Percentiles rank a stretch among this genome's conserved stretches.
These are phyloP conservation scores for Drosophila mayaguana DNA, from an alignment of 2,888 invertebrate genomes.

Conservation along the genomic window DNA sequence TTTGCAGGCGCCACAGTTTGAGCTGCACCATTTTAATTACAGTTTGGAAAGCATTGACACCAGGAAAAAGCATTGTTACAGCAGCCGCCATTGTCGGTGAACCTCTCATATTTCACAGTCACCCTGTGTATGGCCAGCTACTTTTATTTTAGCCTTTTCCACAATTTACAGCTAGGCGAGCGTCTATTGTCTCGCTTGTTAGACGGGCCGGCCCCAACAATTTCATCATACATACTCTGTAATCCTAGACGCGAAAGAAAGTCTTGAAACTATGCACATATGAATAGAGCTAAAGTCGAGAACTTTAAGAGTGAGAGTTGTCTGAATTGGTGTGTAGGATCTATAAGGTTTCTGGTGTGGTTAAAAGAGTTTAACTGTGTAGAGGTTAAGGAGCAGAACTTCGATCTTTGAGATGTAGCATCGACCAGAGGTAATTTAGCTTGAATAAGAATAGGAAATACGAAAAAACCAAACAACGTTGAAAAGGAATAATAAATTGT, in stretches of 20 bases:
- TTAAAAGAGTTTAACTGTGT: no score
- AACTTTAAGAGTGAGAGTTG: not conserved
- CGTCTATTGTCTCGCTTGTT: conserved; percentile 76
- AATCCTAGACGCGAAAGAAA: conserved; percentile 8
- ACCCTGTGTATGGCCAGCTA: conserved; percentile 37
- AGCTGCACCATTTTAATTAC: conserved; percentile 71
- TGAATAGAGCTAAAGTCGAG: not conserved
- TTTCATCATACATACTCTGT: conserved; percentile 39
- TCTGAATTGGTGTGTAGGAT: not conserved
- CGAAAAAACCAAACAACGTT: no score
- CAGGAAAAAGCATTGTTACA: conserved; percentile 33
- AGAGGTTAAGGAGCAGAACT: no score
- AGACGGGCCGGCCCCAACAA: conserved; percentile 40
- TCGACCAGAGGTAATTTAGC: no score
- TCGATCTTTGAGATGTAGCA: no score
- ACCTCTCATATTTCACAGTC: conserved; percentile 23
- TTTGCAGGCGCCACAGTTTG: conserved; percentile 60
- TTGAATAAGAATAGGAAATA: no score
- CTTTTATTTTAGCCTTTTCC: conserved; percentile 58
- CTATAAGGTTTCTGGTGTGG: not conserved
- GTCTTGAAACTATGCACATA: not conserved
- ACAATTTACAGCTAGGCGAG: conserved; percentile 65
- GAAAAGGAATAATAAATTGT: no score
- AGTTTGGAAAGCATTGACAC: conserved; percentile 50
- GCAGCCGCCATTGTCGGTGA: conserved; percentile 25